Conservation (phyloP, 2,797 vertebrate genomes). For the Melanotaenia trifasciata region DNA sequence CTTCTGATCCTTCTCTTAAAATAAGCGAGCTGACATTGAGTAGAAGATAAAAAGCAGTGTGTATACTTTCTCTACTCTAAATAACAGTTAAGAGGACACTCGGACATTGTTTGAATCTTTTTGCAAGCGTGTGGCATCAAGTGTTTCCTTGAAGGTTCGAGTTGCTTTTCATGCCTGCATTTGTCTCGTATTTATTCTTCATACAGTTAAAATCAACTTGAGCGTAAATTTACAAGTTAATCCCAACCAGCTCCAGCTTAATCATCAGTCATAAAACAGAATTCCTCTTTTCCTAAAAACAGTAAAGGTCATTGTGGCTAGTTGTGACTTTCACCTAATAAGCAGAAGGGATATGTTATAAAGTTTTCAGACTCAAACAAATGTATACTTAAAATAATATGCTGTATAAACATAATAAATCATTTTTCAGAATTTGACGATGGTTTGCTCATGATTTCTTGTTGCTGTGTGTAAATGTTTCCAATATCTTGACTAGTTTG, state of each 20-base stretch:
- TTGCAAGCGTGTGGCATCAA: constrained; percentile 10
- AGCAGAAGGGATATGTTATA: constrained; percentile 77
- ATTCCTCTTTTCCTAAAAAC: constrained; percentile 47
- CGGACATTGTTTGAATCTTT: background rate
- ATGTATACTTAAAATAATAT: constrained; percentile 85
- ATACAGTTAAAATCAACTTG: constrained; percentile 41
- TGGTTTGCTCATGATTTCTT: constrained; percentile 3
- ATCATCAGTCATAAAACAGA: constrained; percentile 55
- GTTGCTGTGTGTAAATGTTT: no score
- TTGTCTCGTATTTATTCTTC: constrained; percentile 41
- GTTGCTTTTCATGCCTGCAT: constrained; percentile 44
- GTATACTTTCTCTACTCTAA: background rate
- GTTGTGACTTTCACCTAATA: constrained; percentile 72
- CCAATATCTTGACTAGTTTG: no score
- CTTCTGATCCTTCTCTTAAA: constrained; percentile 29
- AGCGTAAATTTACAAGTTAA: constrained; percentile 45
- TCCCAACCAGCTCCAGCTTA: constrained; percentile 34
- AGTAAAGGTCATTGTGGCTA: constrained; percentile 65
- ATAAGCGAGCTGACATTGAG: constrained; percentile 17
- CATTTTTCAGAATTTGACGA: constrained; percentile 83
- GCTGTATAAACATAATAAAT: constrained; percentile 85
- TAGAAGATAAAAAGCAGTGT: constrained; percentile 1
- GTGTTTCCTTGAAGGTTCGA: constrained; percentile 29
- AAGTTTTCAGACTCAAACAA: constrained; percentile 80
- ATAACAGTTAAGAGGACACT: constrained; percentile 12